Evolutionary conservation across 2,113 vertebrate genomes (phyloP).

Genomic region (Odobenus rosmarus): DNA sequence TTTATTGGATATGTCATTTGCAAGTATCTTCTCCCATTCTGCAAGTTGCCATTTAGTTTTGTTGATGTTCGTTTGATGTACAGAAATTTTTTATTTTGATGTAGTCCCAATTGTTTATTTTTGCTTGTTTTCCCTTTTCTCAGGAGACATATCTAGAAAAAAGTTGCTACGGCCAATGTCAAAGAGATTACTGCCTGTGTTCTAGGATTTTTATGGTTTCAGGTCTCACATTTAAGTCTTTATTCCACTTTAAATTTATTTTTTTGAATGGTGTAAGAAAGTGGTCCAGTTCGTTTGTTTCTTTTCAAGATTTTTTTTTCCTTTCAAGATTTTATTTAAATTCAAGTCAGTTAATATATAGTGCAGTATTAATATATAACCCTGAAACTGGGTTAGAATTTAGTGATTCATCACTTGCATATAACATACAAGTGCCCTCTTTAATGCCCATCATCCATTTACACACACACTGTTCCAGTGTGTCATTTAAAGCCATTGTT

Average conservation of each 20-base stretch:
- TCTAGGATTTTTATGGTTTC: background rate
- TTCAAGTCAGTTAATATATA: background rate
- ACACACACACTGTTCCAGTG: background rate
- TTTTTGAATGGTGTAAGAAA: background rate
- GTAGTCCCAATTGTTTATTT: background rate
- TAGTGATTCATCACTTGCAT: background rate
- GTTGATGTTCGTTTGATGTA: background rate
- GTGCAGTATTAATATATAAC: background rate
- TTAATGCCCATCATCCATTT: background rate
- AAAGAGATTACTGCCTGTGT: background rate
- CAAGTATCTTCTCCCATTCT: background rate
- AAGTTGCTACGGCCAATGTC: background rate
- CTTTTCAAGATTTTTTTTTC: background rate
- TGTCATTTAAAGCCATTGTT: background rate
- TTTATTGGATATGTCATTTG: background rate
- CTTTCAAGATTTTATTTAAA: background rate
- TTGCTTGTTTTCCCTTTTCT: background rate
- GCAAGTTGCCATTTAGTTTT: background rate
- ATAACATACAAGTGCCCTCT: background rate
- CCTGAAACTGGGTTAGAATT: background rate
- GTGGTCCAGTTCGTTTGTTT: background rate
- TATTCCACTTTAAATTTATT: background rate
- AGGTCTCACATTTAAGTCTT: background rate
- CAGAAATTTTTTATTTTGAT: background rate
- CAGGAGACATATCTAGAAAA: background rate